Evolutionary conservation across 2,797 vertebrate genomes (phyloP).

Genomic region (Aotus griseimembra): DNA sequence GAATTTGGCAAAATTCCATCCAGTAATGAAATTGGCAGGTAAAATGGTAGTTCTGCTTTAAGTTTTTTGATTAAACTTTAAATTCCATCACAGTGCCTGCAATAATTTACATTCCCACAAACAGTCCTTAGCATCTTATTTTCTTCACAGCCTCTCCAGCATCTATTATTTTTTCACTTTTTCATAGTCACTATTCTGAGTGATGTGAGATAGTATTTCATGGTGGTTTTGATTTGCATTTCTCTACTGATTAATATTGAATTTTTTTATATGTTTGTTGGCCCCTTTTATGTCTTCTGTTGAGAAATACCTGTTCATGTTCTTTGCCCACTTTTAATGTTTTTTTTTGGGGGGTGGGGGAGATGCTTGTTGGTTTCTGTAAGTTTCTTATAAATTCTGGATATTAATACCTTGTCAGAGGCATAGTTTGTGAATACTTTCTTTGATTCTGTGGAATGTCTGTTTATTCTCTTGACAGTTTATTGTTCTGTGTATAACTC

Average conservation of each 20-base stretch:
- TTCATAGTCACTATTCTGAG: not conserved
- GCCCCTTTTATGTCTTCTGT: not conserved
- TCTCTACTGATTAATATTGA: not conserved
- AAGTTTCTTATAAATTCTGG: not conserved
- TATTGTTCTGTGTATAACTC: not conserved
- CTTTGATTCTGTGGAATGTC: not conserved
- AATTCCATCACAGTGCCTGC: not conserved
- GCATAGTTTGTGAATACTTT: not conserved
- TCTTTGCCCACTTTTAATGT: not conserved
- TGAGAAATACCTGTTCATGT: not conserved
- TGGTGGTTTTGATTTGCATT: not conserved
- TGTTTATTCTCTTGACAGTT: not conserved
- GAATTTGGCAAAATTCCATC: not conserved
- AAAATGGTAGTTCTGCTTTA: not conserved
- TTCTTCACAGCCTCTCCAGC: no score
- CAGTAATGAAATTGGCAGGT: not conserved
- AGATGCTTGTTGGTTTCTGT: not conserved
- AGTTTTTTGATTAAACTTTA: not conserved
- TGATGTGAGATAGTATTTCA: not conserved
- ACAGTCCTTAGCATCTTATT: not conserved
- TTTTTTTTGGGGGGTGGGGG: accelerated
- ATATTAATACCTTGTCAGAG: not conserved
- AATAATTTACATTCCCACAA: not conserved
- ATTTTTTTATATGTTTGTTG: not conserved
- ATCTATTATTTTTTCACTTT: not conserved